A percentile compares a stretch with the other conserved stretches of the same genome.
Conservation (phyloP, 2,888 invertebrate species). For the Galerucella calmariensis region DNA sequence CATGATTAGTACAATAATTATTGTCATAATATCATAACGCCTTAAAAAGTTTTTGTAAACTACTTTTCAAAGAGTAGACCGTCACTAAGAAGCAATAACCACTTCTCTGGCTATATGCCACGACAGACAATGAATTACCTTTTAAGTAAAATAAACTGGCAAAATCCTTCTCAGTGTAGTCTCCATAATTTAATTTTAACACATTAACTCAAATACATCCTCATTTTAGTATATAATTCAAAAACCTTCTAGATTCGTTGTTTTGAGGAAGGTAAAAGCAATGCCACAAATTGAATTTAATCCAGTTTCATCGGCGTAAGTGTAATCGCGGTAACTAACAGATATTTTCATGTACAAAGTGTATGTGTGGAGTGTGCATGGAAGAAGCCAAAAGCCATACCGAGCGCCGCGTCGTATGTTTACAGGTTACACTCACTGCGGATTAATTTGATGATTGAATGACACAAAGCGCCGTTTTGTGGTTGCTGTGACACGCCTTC, state of each 20-base stretch:
- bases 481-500: constrained; percentile 53
- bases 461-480: constrained; percentile 62
- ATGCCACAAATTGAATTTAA: constrained; percentile 14
- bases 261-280: constrained; percentile 2
- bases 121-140: background rate
- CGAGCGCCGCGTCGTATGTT: constrained; percentile 21
- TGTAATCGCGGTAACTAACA: constrained; percentile 15
- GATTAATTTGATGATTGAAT: constrained; percentile 62
- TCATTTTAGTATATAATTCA: background rate
- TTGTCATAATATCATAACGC: too few relatives aligned
- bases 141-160: background rate
- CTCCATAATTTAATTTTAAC: background rate
- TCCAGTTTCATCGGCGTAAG: background rate
- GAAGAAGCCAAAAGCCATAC: constrained; percentile 14
- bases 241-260: constrained; percentile 3
- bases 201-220: background rate
- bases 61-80: too few relatives aligned
- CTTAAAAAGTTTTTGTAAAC: too few relatives aligned
- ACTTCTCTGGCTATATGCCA: too few relatives aligned
- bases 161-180: too few relatives aligned
- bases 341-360: constrained; percentile 21
- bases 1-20: too few relatives aligned
- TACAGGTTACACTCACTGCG: constrained; percentile 54
- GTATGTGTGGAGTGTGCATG: background rate
- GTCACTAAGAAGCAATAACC: too few relatives aligned